Evolutionary conservation across 2,888 invertebrate species (phyloP).

Genomic region (Alentia gelatinosa): DNA sequence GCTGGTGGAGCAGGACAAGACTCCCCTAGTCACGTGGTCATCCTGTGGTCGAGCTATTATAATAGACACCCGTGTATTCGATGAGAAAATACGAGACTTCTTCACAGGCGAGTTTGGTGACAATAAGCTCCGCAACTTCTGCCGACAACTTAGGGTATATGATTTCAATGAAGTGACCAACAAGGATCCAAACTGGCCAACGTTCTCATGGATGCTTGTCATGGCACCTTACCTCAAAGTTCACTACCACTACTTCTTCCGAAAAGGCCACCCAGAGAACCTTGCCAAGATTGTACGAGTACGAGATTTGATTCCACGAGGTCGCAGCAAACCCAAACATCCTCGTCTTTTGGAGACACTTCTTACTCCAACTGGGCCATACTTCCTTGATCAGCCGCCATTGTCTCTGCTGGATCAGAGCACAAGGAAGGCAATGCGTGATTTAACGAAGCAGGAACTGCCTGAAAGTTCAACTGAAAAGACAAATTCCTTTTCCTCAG

Average conservation of each 20-base stretch:
- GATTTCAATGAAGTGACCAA: slow-evolving; percentile 25
- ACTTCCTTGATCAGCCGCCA: background rate
- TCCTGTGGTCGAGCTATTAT: background rate
- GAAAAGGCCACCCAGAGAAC: background rate
- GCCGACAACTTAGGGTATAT: slow-evolving; percentile 3
- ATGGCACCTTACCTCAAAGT: background rate
- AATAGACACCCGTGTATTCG: background rate
- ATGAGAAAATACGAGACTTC: background rate
- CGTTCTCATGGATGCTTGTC: background rate
- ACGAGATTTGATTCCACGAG: slow-evolving; percentile 1
- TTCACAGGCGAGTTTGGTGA: slow-evolving; percentile 42
- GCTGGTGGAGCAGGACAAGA: background rate
- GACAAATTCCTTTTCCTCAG: background rate
- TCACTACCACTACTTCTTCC: slow-evolving; percentile 17
- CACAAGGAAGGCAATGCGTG: background rate
- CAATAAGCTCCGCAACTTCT: slow-evolving; percentile 30
- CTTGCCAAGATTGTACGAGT: background rate
- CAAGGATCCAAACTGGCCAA: background rate
- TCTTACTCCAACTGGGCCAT: background rate
- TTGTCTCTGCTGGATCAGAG: background rate
- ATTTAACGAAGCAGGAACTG: background rate
- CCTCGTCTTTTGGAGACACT: background rate
- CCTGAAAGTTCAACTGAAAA: background rate
- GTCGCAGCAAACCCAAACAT: slow-evolving; percentile 17
- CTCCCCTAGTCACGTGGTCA: background rate